Evolutionary conservation across 2,888 invertebrate species (phyloP).

Genomic region (Monochamus alternatus): DNA sequence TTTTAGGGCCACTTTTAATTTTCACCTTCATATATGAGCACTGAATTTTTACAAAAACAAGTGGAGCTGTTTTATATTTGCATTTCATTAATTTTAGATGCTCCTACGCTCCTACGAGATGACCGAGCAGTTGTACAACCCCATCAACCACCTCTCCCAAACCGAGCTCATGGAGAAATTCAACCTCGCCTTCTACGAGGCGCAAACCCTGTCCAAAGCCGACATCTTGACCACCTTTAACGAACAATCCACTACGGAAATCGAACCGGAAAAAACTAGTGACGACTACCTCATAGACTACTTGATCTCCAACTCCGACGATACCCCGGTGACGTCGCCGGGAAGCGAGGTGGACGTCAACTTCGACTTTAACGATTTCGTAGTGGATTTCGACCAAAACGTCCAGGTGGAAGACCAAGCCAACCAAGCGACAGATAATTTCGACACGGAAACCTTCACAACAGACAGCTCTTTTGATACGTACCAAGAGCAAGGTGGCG

Average conservation of each 20-base stretch:
- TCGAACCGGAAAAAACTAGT: slow-evolving; percentile 41
- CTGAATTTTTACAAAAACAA: too few species aligned
- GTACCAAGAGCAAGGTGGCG: slow-evolving; percentile 19
- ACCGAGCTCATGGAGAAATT: slow-evolving; percentile 69
- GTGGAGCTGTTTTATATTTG: not conserved
- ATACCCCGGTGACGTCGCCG: slow-evolving; percentile 48
- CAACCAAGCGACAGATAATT: slow-evolving; percentile 39
- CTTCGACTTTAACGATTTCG: slow-evolving; percentile 67
- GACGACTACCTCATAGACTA: slow-evolving; percentile 61
- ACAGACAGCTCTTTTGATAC: slow-evolving; percentile 52
- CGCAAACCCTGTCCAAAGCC: slow-evolving; percentile 62
- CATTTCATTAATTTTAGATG: slow-evolving; percentile 52
- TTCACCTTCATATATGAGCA: too few species aligned
- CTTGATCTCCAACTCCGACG: slow-evolving; percentile 56
- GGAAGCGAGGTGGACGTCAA: slow-evolving; percentile 53
- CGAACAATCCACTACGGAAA: slow-evolving; percentile 45
- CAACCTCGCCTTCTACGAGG: slow-evolving; percentile 69
- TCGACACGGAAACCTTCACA: slow-evolving; percentile 57
- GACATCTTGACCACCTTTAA: slow-evolving; percentile 62
- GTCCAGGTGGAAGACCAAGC: slow-evolving; percentile 43
- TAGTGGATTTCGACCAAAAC: slow-evolving; percentile 63
- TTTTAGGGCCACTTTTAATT: too few species aligned
- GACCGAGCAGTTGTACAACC: slow-evolving; percentile 58
- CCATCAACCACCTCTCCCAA: slow-evolving; percentile 62
- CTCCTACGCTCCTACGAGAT: slow-evolving; percentile 53